A percentile compares a stretch with the other conserved stretches of the same genome.
phyloP scores from a whole-genome alignment of 2,888 invertebrate genomes.

The Mylabris sibirica region DNA sequence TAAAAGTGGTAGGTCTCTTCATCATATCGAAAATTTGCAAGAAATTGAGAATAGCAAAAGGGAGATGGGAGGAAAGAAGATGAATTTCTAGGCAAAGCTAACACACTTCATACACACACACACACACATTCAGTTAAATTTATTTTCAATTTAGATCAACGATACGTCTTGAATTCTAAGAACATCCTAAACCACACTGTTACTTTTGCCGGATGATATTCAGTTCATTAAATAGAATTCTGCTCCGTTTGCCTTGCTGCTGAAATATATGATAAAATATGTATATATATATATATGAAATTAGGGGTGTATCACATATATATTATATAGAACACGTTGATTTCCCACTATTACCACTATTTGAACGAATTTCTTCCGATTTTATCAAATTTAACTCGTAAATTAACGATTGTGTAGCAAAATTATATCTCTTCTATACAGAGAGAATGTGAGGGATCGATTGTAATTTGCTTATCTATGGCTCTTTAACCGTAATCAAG shows the following conservation, averaged over 20 bases:
- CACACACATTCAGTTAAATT: background rate
- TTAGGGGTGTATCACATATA: background rate
- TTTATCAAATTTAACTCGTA: too few species aligned
- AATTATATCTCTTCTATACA: background rate
- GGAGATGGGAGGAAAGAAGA: background rate
- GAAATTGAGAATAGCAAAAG: background rate
- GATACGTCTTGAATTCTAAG: slow-evolving; percentile 1
- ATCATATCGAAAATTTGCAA: background rate
- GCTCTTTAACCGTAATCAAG: background rate
- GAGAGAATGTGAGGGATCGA: too few species aligned
- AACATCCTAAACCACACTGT: background rate
- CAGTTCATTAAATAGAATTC: slow-evolving; percentile 6
- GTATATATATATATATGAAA: background rate
- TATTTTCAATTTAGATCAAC: slow-evolving; percentile 9
- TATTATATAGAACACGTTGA: background rate
- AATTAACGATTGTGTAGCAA: too few species aligned
- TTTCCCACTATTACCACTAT: too few species aligned
- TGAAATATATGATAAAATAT: background rate
- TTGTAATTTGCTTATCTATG: slow-evolving; percentile 5
- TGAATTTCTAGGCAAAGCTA: background rate
- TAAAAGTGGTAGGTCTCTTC: background rate
- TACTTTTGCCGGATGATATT: background rate
- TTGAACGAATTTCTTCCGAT: too few species aligned
- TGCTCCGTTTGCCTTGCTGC: background rate
- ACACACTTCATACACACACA: too few species aligned